A percentile compares a stretch with the other conserved stretches of the same genome.
phyloP scores from a whole-genome alignment of 2,113 vertebrate genomes.

The Ctenomys sociabilis region DNA sequence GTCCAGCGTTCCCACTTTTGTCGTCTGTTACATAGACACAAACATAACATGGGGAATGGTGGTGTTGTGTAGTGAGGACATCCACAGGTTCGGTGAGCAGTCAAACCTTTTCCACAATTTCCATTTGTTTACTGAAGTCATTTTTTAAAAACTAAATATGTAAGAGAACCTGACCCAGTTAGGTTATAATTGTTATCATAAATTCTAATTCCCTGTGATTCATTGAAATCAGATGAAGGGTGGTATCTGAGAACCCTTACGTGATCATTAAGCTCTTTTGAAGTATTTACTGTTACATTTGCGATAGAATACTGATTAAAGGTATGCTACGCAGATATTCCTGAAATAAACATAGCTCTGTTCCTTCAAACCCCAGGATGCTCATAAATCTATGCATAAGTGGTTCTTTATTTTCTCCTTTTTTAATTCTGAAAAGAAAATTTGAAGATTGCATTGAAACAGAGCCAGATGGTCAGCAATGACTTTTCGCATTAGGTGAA shows the following conservation, averaged over 20 bases:
- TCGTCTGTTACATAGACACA: neutral
- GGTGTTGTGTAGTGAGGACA: neutral
- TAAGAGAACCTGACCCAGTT: neutral
- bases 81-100: neutral
- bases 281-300: slow-evolving; percentile 53
- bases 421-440: slow-evolving; percentile 57
- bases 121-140: slow-evolving; percentile 34
- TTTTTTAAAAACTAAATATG: slow-evolving; percentile 31
- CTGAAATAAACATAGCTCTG: slow-evolving; percentile 34
- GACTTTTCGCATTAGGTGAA: slow-evolving; percentile 66
- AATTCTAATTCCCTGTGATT: slow-evolving; percentile 57
- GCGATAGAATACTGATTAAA: slow-evolving; percentile 48
- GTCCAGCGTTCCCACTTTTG: neutral
- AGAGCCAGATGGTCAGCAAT: slow-evolving; percentile 62
- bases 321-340: slow-evolving; percentile 48
- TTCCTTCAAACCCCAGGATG: neutral
- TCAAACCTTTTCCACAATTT: neutral
- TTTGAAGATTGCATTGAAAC: slow-evolving; percentile 64
- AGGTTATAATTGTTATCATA: slow-evolving; percentile 44
- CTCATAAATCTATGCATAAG: slow-evolving; percentile 66
- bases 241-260: neutral
- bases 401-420: neutral
- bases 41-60: neutral
- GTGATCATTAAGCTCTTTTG: slow-evolving; percentile 38
- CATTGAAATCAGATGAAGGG: slow-evolving; percentile 36